Base-by-base conservation (phyloP, 2,113 vertebrate species). In the Spea multiplicata region DNA sequence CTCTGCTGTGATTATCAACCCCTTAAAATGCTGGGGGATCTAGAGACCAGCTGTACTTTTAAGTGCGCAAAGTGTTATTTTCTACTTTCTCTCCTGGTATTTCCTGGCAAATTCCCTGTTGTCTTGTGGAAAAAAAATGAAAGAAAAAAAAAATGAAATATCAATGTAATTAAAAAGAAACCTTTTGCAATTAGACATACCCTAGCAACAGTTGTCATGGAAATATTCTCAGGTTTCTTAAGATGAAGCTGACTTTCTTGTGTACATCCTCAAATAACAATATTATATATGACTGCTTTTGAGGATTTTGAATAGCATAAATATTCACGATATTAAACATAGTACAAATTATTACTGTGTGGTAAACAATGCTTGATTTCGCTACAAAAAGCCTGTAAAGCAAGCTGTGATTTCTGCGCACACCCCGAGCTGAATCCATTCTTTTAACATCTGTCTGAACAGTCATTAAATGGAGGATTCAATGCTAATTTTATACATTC, bases 191-290 rank as follows among this genome's bases (percentile, higher is more conserved):
- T 78, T 49, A 81, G 68, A 74, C 57, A 67, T 78, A 75, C 66
- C 78, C 77, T 85, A 84, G 84, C 83, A 85, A 81, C 75, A 30
- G 82, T 81, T 83, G 81, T 82, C 84, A 86, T 84, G 85, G 83
- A 82, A 85, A 86, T 81, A 75, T 64, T 73, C 81, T 76, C 69
- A 48, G 69, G 47, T 65, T 57, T 71, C 57, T 73, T 72, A 66
- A 44, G 66, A 75, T 55, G 48, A 83, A 81, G 66, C 45, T n/a
- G 72, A 80, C 62, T 47, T 55, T 74, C 70, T 68, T 74, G 10
- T 67, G 61, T 61, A 61, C 61, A 66, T 74, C 64, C 72, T 79
- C 47, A 47, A 46, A 73, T 66, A 57, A 30, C 71, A 67, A 44
- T 80, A 67, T 74, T 67, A 50, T 80, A 80, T 66, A 73, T 80